Conservation (phyloP, 2,888 invertebrate species). For the Clivina fossor region DNA sequence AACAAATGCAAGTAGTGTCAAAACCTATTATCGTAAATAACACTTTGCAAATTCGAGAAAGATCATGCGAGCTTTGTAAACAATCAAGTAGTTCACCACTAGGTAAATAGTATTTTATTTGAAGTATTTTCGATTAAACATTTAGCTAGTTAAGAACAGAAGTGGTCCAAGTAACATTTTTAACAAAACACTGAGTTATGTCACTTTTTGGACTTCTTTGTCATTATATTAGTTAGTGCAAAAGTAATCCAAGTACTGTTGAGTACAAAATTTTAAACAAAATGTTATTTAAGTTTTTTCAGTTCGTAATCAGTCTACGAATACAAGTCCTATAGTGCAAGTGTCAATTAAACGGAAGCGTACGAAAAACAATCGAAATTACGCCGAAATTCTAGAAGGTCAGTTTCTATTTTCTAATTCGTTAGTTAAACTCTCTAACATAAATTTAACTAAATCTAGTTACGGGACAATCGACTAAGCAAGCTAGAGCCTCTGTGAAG, state of each 20-base stretch:
- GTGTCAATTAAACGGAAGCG: conserved; percentile 41
- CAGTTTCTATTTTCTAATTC: conserved; percentile 38
- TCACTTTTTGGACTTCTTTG: too few species aligned
- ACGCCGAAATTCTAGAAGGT: conserved; percentile 72
- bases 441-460: too few species aligned
- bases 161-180: too few species aligned
- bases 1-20: conserved; percentile 44
- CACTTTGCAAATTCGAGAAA: conserved; percentile 36
- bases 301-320: conserved; percentile 45
- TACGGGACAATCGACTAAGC: conserved; percentile 62
- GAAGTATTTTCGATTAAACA: too few species aligned
- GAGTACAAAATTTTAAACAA: conserved; percentile 15
- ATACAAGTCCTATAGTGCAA: conserved; percentile 43
- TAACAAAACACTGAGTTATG: too few species aligned
- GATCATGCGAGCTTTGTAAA: conserved; percentile 48
- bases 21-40: conserved; percentile 23
- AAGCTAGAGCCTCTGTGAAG: conserved; percentile 67
- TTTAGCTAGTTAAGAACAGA: too few species aligned
- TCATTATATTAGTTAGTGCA: too few species aligned
- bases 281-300: conserved; percentile 8
- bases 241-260: too few species aligned
- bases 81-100: conserved; percentile 43
- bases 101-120: conserved; percentile 38
- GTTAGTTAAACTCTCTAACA: conserved; percentile 17
- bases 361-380: conserved; percentile 55